phyloP scores from a whole-genome alignment of 2,113 vertebrate species.

The Salvelinus namaycush region DNA sequence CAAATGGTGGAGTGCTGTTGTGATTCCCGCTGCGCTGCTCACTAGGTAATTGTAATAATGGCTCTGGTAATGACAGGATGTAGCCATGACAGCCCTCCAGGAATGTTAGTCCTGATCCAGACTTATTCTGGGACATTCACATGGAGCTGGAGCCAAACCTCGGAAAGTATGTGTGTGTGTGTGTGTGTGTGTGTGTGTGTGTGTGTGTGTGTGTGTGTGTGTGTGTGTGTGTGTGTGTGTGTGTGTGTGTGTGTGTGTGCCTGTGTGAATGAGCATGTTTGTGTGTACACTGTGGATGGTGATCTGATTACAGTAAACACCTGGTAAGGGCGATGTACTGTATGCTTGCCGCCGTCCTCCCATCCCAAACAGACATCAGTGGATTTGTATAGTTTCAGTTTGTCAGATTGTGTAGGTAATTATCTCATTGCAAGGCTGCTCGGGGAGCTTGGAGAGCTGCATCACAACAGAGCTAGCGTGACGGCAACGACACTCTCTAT shows the following conservation, averaged over 20 bases:
- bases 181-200: not conserved
- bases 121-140: not conserved
- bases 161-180: conserved; percentile 2
- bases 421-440: conserved; percentile 37
- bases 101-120: conserved; percentile 18
- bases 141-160: not conserved
- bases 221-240: not conserved
- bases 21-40: conserved; percentile 35
- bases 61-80: conserved; percentile 50
- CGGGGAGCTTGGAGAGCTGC: conserved; percentile 26
- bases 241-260: conserved; percentile 24
- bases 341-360: no score
- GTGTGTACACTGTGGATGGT: not conserved
- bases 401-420: conserved; percentile 54
- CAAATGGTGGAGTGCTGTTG: conserved; percentile 40
- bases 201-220: not conserved
- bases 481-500: conserved; percentile 21
- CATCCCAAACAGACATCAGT: conserved; percentile 13
- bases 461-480: conserved; percentile 36
- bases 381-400: conserved; percentile 23
- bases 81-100: conserved; percentile 22
- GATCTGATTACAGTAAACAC: conserved; percentile 1
- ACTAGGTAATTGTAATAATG: conserved; percentile 64
- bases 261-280: not conserved
- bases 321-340: not conserved